Base-by-base conservation (phyloP, 2,888 invertebrate genomes). In the Heliconius erato region DNA sequence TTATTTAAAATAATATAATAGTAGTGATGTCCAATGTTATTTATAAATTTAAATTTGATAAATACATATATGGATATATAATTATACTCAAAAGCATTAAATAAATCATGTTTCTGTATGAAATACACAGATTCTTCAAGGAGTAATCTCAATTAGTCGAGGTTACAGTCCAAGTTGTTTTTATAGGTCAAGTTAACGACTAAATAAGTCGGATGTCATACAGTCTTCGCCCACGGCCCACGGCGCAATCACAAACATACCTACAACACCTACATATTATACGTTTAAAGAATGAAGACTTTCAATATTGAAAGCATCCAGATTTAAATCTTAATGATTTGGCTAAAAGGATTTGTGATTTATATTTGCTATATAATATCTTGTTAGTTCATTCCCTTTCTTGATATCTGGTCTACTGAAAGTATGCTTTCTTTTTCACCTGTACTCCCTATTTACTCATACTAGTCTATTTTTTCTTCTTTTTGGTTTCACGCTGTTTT, bases 181-280 rank as follows among this genome's bases (percentile, higher is more conserved):
- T 90, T 90, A 89, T 91, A 89, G 91, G 91, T 91, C 90, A 90
- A 90, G 88, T 88, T 87, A 87, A 89, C 85, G 83, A 87, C 88
- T 87, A 86, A 88, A 88, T 88, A 88, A 87, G 88, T 84, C 82
- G 82, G 85, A 87, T 87, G 87, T 88, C 88, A 87, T 86, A 84
- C 84, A 80, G 87, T 87, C 87, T 82, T 88, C 92, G 91, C 91
- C 91, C 90, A 92, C 92, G 90, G 82, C 85, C 91, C 90, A 92
- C 92, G 90, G 82, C 85, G 87, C 85, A 90, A 90, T 91, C 87
- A 90, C 89, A 79, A 77, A 67, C 78, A 63, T 77, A 77, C 77
- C 67, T 78, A 65, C 49, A 32, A 65, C 78, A 78, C 78, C 78
- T 78, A 78, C 76, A 5, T 23, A 11, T n/a, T 44, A 40, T n/a